Base-by-base conservation (phyloP, 2,797 vertebrate species). In the Neosilurus mollespiculum region DNA sequence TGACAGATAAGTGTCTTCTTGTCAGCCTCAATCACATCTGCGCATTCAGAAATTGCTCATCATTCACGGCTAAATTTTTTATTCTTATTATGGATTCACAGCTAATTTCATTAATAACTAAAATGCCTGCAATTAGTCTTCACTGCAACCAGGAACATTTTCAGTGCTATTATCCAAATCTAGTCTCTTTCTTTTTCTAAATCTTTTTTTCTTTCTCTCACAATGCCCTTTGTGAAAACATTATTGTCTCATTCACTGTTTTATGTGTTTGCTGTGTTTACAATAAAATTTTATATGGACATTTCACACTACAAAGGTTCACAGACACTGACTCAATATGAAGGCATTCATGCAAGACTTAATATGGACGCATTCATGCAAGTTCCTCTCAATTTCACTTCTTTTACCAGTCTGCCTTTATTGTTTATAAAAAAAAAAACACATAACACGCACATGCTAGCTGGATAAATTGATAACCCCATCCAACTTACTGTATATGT, bases 41-140 rank as follows among this genome's bases (percentile, higher is more conserved):
- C 80, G 56, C 84, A 87, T 82, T 89, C 84, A 84, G 81, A 85
- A 79, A 88, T 85, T 88, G 89, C 89, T 91, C 91, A 91, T 91
- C 86, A 83, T 82, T 75, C 91, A 81, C 6, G 20, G 82, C 86
- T 72, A 84, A 70, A 87, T 72, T 88, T 89, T 92, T 86, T 82
- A 83, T 91, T 90, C 90, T 93, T 92, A 93, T 93, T 92, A 91
- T 90, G 84, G 87, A 92, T 92, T 91, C 87, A 87, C 84, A 89
- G 86, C 88, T 93, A 92, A 94, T 93, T 93, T 91, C 90, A 91
- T 91, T 92, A 92, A 92, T 93, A 92, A 90, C 89, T 89, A 83
- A 91, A 93, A 91, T 87, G 90, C 88, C 90, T 92, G 90, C 87
- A 91, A 91, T 93, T 92, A 90, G 92, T 94, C 91, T 91, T 92